These are phyloP conservation scores for Mamestra configurata DNA, from an alignment of 1,140 invertebrate genomes.

Conservation along the genomic window DNA sequence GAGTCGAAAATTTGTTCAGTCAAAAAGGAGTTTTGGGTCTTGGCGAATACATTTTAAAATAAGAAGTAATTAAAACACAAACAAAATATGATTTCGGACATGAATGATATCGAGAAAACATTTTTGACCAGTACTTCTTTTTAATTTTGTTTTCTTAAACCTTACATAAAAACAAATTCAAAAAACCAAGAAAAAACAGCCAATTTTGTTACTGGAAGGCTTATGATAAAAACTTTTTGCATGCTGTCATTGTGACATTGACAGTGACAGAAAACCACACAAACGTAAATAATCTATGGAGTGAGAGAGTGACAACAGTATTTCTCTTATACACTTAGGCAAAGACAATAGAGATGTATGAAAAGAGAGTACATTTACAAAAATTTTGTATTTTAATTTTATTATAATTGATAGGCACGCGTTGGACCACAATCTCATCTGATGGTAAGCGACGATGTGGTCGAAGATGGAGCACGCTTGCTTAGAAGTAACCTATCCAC, in stretches of 20 bases:
- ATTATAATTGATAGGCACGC: too few relatives aligned
- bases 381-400: too few relatives aligned
- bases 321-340: not conserved
- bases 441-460: too few relatives aligned
- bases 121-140: not conserved
- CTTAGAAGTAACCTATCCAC: too few relatives aligned
- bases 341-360: not conserved
- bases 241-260: conserved; percentile 26
- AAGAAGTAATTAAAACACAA: not conserved
- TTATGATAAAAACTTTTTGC: conserved; percentile 16
- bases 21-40: not conserved
- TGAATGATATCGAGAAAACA: not conserved
- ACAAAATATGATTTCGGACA: not conserved
- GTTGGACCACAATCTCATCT: too few relatives aligned
- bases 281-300: conserved; percentile 37
- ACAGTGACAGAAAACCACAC: conserved; percentile 42
- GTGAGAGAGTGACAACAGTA: conserved; percentile 3
- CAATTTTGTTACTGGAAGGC: conserved; percentile 35
- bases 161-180: not conserved
- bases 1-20: not conserved
- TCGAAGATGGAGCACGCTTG: too few relatives aligned
- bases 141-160: not conserved
- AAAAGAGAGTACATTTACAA: too few relatives aligned
- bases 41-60: not conserved
- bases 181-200: conserved; percentile 5